phyloP scores from a whole-genome alignment of 1,140 invertebrate genomes.

The Drosophila yakuba region DNA sequence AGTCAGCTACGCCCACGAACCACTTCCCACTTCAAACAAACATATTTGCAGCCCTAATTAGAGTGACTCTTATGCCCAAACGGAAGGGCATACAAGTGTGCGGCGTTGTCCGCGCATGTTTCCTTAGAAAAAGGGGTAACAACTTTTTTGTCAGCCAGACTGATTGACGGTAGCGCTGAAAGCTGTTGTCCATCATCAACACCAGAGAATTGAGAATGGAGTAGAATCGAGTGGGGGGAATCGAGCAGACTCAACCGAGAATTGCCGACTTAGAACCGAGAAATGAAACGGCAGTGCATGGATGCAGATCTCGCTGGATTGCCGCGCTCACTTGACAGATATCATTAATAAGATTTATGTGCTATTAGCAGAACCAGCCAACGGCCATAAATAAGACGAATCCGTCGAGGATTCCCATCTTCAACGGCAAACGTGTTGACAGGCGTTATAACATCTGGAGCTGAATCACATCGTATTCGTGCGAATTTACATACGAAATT shows the following conservation, averaged over 20 bases:
- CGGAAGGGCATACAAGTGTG: background rate
- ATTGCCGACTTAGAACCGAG: slow-evolving; percentile 31
- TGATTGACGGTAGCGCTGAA: slow-evolving; percentile 75
- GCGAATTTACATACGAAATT: slow-evolving; percentile 2
- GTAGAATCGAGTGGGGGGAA: background rate
- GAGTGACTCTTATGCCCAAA: background rate
- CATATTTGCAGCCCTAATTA: too few relatives aligned
- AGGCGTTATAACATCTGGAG: slow-evolving; percentile 24
- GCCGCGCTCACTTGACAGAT: slow-evolving; percentile 73
- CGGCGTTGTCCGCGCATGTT: background rate
- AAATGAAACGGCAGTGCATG: slow-evolving; percentile 43
- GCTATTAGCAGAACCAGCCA: slow-evolving; percentile 78
- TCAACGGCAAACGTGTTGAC: slow-evolving; percentile 61
- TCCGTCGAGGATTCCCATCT: slow-evolving; percentile 45
- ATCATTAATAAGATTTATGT: slow-evolving; percentile 84
- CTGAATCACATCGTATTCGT: slow-evolving; percentile 18
- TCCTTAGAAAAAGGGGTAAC: slow-evolving; percentile 31
- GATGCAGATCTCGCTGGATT: slow-evolving; percentile 43
- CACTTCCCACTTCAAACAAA: slow-evolving; percentile 1
- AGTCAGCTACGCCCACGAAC: slow-evolving; percentile 45
- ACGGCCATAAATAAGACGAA: slow-evolving; percentile 74
- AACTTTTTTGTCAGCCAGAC: slow-evolving; percentile 43
- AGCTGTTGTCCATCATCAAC: slow-evolving; percentile 68
- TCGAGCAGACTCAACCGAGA: background rate
- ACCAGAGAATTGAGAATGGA: slow-evolving; percentile 26